Evolutionary conservation across 2,113 vertebrate genomes (phyloP).

Genomic region (Spea bombifrons): DNA sequence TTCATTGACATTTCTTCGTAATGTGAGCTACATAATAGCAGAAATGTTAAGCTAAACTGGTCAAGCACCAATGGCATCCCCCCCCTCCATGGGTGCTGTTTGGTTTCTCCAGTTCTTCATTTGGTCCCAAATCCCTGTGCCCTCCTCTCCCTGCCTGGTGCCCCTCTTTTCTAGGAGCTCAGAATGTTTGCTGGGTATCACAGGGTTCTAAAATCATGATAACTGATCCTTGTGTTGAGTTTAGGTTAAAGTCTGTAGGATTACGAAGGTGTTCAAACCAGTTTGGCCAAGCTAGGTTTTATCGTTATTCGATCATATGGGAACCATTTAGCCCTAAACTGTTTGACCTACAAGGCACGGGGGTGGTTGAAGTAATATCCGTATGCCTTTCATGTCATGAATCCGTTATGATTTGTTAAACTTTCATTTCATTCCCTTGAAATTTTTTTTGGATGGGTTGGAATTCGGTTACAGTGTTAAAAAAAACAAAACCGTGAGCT

Average conservation of each 20-base stretch:
- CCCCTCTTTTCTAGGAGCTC: too few relatives aligned
- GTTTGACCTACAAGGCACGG: neutral
- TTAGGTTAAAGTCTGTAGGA: slow-evolving; percentile 12
- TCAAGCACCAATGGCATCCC: too few relatives aligned
- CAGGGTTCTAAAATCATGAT: too few relatives aligned
- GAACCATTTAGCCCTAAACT: neutral
- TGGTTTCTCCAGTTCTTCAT: too few relatives aligned
- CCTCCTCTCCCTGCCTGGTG: too few relatives aligned
- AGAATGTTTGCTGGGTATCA: too few relatives aligned
- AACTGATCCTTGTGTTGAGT: neutral
- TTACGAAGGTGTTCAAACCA: neutral
- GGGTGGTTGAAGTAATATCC: neutral
- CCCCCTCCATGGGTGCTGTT: too few relatives aligned
- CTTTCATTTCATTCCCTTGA: neutral
- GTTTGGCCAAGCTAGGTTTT: neutral
- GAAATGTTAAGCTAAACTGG: too few relatives aligned
- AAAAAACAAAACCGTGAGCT: neutral
- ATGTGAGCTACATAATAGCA: too few relatives aligned
- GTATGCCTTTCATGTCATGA: neutral
- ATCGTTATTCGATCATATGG: slow-evolving; percentile 9
- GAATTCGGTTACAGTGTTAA: neutral
- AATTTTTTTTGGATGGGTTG: neutral
- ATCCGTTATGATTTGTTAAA: neutral
- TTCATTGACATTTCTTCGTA: too few relatives aligned
- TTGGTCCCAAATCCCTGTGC: too few relatives aligned